These are phyloP conservation scores for Falco cherrug DNA, from an alignment of 2,797 vertebrate species.

Conservation along the genomic window DNA sequence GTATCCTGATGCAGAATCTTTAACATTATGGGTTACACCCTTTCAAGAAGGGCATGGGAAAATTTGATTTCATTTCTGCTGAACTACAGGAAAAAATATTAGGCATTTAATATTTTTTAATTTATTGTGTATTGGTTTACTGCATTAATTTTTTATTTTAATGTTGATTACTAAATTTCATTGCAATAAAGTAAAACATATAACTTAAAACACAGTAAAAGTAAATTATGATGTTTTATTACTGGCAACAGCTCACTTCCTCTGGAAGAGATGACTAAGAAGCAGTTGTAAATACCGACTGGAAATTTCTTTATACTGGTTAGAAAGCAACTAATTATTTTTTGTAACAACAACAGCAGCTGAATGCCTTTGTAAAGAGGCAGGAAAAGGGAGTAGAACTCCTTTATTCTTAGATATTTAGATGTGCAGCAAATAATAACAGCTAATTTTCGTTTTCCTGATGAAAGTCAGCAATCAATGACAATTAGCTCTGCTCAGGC, in stretches of 20 bases:
- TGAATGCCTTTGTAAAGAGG: not conserved
- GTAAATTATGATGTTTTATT: not conserved
- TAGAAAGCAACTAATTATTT: slow-evolving; percentile 20
- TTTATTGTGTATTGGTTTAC: not conserved
- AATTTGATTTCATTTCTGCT: not conserved
- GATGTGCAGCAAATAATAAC: slow-evolving; percentile 11
- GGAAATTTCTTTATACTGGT: not conserved
- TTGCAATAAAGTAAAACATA: not conserved
- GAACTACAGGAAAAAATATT: not conserved
- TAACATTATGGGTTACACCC: not conserved
- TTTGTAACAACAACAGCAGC: not conserved
- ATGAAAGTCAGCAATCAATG: slow-evolving; percentile 13
- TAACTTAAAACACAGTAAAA: not conserved
- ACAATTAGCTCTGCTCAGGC: slow-evolving; percentile 18
- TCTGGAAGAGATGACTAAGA: not conserved
- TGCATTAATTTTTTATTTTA: not conserved
- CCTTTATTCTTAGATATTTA: slow-evolving; percentile 29
- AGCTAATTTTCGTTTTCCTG: slow-evolving; percentile 17
- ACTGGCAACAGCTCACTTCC: not conserved
- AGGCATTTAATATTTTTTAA: not conserved
- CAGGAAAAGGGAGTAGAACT: not conserved
- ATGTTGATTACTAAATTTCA: not conserved
- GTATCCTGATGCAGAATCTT: not conserved
- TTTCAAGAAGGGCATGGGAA: not conserved
- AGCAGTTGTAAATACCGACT: not conserved